Base-by-base conservation (phyloP, 2,113 vertebrate genomes). In the Mirounga angustirostris region DNA sequence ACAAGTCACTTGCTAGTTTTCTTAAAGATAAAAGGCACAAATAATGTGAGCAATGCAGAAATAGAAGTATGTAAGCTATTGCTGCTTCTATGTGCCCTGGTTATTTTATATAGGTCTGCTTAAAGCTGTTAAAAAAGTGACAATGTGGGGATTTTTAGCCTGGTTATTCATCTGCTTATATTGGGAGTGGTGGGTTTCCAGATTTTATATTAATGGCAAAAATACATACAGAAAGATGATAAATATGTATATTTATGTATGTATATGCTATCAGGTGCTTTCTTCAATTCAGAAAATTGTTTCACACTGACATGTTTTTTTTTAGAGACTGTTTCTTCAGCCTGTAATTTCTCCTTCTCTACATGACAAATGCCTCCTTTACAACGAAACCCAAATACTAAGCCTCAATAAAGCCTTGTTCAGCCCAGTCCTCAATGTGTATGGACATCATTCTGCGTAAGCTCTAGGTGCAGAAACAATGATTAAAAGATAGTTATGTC, bases 161-260 rank as follows among this genome's bases (percentile, higher is more conserved):
- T 89, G 30, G 16, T 67, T 81, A 5, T 82, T 88, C 24, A 54
- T 67, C 19, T 46, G 21, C 16, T 54, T 83, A 46, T 19, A 7
- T 7, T 80, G 61, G 22, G 11, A 80, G 12, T 30, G 54, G 36
- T 69, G 24, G 14, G 5, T 33, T 86, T 69, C 36, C 30, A 87
- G 16, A 33, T 94, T 83, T 92, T 91, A 82, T 52, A 82, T 54
- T 67, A 91, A 74, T n/a, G 63, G 5, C 4, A 86, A 93, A 94
- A 80, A 50, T 33, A 65, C 6, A 30, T 40, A 30, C 7, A 73
- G 22, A 84, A 92, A 76, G 71, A 56, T 58, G n/a, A 58, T n/a
- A 89, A 89, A 71, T 28, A 56, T 22, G 24, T 59, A 74, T 46
- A 71, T 89, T 46, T 46, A 46, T 46, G 7, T 46, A 8, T 46